Conservation (phyloP, 2,888 invertebrate species). For the Shargacucullia verbasci region DNA sequence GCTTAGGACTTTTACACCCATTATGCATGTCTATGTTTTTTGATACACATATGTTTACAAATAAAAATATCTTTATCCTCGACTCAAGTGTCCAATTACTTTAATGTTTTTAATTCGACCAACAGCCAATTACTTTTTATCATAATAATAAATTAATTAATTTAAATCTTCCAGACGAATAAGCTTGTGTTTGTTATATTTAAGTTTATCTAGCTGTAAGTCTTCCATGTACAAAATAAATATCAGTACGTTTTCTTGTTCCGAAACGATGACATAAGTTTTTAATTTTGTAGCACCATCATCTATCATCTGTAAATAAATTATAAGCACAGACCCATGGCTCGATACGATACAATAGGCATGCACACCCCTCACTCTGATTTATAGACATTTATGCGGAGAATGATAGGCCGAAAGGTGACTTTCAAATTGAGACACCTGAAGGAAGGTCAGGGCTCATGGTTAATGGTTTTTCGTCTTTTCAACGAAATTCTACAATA, state of each 20-base stretch:
- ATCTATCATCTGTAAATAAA: constrained; percentile 15
- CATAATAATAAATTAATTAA: too few species aligned
- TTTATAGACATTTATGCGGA: constrained; percentile 30
- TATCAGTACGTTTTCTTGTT: constrained; percentile 35
- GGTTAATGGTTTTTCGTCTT: constrained; percentile 16
- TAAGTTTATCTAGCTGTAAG: too few species aligned
- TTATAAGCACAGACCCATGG: constrained; percentile 24
- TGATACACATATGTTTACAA: too few species aligned
- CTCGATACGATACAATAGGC: constrained; percentile 23
- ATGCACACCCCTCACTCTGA: constrained; percentile 34
- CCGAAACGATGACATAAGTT: constrained; percentile 34
- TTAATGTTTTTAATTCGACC: too few species aligned
- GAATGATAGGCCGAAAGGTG: constrained; percentile 34
- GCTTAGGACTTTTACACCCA: too few species aligned
- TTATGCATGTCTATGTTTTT: too few species aligned
- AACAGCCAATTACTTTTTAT: constrained; percentile 33
- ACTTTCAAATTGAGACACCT: constrained; percentile 41
- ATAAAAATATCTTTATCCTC: too few species aligned
- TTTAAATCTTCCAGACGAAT: too few species aligned
- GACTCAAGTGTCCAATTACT: too few species aligned
- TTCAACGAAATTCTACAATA: constrained; percentile 1
- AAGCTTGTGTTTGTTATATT: not conserved
- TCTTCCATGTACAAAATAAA: too few species aligned
- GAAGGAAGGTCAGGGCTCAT: constrained; percentile 30
- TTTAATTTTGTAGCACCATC: constrained; percentile 22